phyloP scores from a whole-genome alignment of 2,113 vertebrate species.

The Chrysemys picta region DNA sequence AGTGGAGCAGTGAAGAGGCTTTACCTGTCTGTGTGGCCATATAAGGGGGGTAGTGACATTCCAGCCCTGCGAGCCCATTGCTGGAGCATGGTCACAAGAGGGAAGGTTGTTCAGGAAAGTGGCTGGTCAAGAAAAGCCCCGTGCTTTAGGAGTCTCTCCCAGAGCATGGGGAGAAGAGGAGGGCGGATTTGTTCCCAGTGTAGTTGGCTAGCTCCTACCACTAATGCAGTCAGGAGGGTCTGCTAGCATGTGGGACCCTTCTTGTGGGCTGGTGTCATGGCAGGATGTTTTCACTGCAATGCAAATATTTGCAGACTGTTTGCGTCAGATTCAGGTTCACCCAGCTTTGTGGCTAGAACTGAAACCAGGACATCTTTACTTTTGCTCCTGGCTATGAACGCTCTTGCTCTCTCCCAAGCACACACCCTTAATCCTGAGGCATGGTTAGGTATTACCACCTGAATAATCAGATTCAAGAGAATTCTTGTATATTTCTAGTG shows the following conservation, averaged over 20 bases:
- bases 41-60: not conserved
- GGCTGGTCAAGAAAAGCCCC: slow-evolving; percentile 15
- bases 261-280: not conserved
- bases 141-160: slow-evolving; percentile 2
- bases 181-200: not conserved
- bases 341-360: slow-evolving; percentile 51
- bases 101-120: not conserved
- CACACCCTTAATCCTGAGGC: not conserved
- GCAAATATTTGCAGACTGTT: slow-evolving; percentile 57
- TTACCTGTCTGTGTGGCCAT: not conserved
- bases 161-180: not conserved
- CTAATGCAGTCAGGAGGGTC: not conserved
- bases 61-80: not conserved
- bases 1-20: not conserved
- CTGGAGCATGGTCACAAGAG: slow-evolving; percentile 23
- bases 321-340: slow-evolving; percentile 61
- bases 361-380: slow-evolving; percentile 66
- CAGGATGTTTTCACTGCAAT: slow-evolving; percentile 55
- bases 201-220: not conserved
- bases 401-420: not conserved
- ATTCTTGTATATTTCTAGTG: not conserved
- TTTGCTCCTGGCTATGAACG: slow-evolving; percentile 5
- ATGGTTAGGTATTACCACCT: not conserved
- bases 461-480: not conserved
- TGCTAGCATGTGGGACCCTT: not conserved